Percentiles rank a stretch among this genome's conserved stretches.
phyloP scores from a whole-genome alignment of 2,888 invertebrate genomes.

The Apodemia mormo region DNA sequence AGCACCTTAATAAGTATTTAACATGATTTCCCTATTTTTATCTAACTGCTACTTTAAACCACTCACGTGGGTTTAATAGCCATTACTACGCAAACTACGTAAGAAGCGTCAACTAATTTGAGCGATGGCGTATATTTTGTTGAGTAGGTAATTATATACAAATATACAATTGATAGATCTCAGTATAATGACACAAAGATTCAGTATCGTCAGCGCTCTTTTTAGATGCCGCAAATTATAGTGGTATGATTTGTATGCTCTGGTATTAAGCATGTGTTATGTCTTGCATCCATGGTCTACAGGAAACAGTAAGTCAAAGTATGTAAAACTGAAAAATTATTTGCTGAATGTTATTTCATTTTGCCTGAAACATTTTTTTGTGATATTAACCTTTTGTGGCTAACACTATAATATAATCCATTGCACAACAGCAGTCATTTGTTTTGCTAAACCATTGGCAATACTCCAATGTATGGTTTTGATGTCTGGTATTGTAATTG shows the following conservation, averaged over 20 bases:
- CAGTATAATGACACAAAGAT: too few relatives aligned
- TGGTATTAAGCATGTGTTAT: conserved; percentile 79
- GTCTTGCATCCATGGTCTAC: conserved; percentile 82
- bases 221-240: conserved; percentile 45
- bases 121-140: conserved; percentile 44
- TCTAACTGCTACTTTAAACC: conserved; percentile 9
- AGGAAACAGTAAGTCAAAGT: conserved; percentile 90
- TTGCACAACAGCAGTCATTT: conserved; percentile 59
- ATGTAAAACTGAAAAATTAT: conserved; percentile 63
- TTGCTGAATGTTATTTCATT: conserved; percentile 58
- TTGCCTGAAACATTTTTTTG: conserved; percentile 65
- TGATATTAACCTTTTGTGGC: conserved; percentile 71
- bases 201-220: background rate
- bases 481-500: background rate
- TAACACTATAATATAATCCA: conserved; percentile 58
- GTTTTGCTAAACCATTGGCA: conserved; percentile 52
- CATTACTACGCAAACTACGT: background rate
- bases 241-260: conserved; percentile 58
- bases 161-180: background rate
- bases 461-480: conserved; percentile 24
- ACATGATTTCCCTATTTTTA: conserved; percentile 15
- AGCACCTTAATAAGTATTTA: conserved; percentile 3
- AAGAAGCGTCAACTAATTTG: conserved; percentile 30
- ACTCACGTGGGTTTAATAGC: background rate
- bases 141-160: background rate